Base-by-base conservation (phyloP, 2,113 vertebrate genomes). In the Bos indicus region DNA sequence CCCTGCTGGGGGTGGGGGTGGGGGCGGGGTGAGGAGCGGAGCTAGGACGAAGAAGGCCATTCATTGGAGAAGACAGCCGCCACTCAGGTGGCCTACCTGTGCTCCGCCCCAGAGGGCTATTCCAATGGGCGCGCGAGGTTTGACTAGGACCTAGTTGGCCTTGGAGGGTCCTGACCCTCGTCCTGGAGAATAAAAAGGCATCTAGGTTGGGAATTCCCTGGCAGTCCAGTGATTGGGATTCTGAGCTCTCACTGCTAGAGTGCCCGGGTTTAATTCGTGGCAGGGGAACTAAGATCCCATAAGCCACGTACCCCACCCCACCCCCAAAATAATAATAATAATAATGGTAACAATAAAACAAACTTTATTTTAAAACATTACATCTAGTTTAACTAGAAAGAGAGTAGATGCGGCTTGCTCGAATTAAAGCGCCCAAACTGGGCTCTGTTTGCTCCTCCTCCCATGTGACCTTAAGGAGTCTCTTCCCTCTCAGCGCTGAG, bases 1-100 rank as follows among this genome's bases (percentile, higher is more conserved):
- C 46, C 14, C 43, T 80, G 52, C 28, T 71, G n/a, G 48, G 1
- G 0, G 13, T 12, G 30, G 30, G 28, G 14, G 48, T 1, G 11
- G 33, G 4, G 0, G 14, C 21, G 26, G 28, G 23, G 30, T 3
- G 0, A 9, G 30, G 30, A 16, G 30, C 7, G 7, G 52, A 40
- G 23, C 54, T n/a, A 57, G 80, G 14, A 43, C 0, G 0, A 59
- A 80, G n/a, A 25, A 64, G 43, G 87, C 21, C 1, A 28, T 26
- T 87, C 48, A 71, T 26, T 88, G 81, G 88, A 46, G 54, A 21
- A 1, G 5, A 33, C 13, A n/a, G 56, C 84, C 1, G 5, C 77
- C 93, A 80, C 62, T 84, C 67, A 54, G 64, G 54, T 40, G 11
- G 33, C 52, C 26, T 67, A 10, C 25, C 25, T 60, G 46, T 96